Evolutionary conservation across 64 coral and sea anemone species (phyloP).

Genomic region (Stylophora pistillata): DNA sequence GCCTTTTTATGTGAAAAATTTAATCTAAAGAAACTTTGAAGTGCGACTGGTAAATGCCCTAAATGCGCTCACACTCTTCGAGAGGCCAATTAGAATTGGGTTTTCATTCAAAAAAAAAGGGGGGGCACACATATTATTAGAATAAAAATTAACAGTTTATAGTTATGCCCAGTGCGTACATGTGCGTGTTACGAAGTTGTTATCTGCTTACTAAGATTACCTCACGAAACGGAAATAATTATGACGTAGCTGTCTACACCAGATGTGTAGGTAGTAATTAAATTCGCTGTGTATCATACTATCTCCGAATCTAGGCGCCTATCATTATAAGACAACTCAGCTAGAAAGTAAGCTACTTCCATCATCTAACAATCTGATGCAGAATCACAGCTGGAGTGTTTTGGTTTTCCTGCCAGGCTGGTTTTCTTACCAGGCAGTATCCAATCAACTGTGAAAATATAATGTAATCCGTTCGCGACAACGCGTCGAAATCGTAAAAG

Average conservation of each 20-base stretch:
- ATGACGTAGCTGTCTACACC: neutral
- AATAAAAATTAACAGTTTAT: no score
- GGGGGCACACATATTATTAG: no score
- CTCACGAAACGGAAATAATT: neutral
- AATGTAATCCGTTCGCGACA: neutral
- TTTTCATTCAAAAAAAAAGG: no score
- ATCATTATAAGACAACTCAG: no score
- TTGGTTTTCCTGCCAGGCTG: neutral
- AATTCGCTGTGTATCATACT: neutral
- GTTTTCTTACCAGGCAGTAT: neutral
- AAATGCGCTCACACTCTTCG: neutral
- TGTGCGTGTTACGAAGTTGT: neutral
- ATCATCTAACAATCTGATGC: no score
- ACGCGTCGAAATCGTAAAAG: conserved; percentile 3
- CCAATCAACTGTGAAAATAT: neutral
- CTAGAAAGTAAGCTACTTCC: no score
- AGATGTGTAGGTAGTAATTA: neutral
- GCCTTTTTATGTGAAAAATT: neutral
- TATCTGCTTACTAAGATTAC: neutral
- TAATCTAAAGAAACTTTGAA: neutral
- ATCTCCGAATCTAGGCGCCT: neutral
- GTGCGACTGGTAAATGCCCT: neutral
- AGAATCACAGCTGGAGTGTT: no score
- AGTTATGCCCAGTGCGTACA: no score
- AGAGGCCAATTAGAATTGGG: neutral